Evolutionary conservation across 2,797 vertebrate species (phyloP), one percentile per base, ranked within the genome.

Genomic region (Peromyscus attwateri): DNA sequence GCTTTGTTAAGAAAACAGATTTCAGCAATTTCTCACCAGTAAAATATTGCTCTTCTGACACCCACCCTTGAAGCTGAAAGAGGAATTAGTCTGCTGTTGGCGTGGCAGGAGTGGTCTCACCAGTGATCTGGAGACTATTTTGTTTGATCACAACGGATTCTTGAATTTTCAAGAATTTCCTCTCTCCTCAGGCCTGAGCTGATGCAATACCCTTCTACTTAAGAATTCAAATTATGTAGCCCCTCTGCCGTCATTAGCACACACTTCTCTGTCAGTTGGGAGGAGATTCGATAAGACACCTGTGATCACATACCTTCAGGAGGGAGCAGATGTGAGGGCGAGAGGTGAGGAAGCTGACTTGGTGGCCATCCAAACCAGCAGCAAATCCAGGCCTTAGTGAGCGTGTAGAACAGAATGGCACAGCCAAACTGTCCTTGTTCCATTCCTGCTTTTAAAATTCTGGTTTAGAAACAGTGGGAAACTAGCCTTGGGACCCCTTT

Each of bases 1-100:
- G 87, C 87, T 97, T 97, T 94, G 92, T 96, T 97, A 96, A 93
- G 80, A 87, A 96, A 96, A 96, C 71, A 89, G 81, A 91, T 94
- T 97, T 87, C 40, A 87, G 92, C 87, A 57, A 75, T 92, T 95
- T 96, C 62, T 71, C 64, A 87, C 66, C 60, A 64, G 70, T 82
- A 94, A 97, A 97, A 94, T 93, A 87, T 31, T 55, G 68, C 94
- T 96, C 93, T 96, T 77, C n/a, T 87, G 91, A 87, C 73, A 94
- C 79, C 73, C 75, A 66, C 34, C 43, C 83, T 95, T 94, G 81
- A 64, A 77, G 40, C 73, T 93, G 91, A 83, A 96, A 89, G 76
- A 92, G 49, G 43, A 96, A 90, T 94, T 96, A 93, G 95, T 95
- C 92, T 96, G 87, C 73, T 91, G 40, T 93, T 88, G 95, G 94